Conservation (phyloP, 2,797 vertebrate species). For the Poecilia picta region DNA sequence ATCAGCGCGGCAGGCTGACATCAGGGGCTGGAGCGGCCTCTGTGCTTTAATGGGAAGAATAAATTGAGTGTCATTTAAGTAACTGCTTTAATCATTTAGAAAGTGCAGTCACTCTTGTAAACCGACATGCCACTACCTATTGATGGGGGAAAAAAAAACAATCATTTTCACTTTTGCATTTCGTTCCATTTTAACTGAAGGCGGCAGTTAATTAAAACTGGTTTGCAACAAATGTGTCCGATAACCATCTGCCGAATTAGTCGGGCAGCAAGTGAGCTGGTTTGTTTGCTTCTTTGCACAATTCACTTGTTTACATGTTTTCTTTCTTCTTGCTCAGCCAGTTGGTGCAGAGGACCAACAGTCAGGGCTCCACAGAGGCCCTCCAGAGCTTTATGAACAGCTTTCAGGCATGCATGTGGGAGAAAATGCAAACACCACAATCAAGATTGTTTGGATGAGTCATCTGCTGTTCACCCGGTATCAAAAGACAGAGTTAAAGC, state of each 20-base stretch:
- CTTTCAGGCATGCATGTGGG: slow-evolving; percentile 38
- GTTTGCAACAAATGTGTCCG: slow-evolving; percentile 2
- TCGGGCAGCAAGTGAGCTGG: slow-evolving; percentile 15
- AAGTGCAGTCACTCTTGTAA: slow-evolving; percentile 32
- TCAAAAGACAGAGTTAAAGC: not conserved
- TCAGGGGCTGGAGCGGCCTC: slow-evolving; percentile 47
- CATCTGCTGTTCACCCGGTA: not conserved
- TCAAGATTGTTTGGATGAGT: slow-evolving; percentile 17
- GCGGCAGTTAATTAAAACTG: slow-evolving; percentile 35
- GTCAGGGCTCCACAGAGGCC: slow-evolving; percentile 35
- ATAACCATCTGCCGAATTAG: slow-evolving; percentile 14
- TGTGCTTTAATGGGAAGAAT: slow-evolving; percentile 56
- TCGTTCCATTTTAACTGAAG: slow-evolving; percentile 31
- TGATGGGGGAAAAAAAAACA: slow-evolving; percentile 29
- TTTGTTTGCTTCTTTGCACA: slow-evolving; percentile 21
- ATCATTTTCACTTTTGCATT: slow-evolving; percentile 40
- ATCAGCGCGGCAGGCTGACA: slow-evolving; percentile 55
- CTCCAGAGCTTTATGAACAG: slow-evolving; percentile 42
- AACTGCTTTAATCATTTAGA: slow-evolving; percentile 59
- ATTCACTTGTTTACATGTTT: slow-evolving; percentile 25
- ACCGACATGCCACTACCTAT: slow-evolving; percentile 22
- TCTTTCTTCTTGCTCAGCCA: slow-evolving; percentile 18
- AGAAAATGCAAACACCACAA: slow-evolving; percentile 42
- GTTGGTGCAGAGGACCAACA: slow-evolving; percentile 27
- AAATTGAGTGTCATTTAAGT: slow-evolving; percentile 68